Conservation (phyloP, 1,140 invertebrate genomes). For the Cyclargus thomasi region DNA sequence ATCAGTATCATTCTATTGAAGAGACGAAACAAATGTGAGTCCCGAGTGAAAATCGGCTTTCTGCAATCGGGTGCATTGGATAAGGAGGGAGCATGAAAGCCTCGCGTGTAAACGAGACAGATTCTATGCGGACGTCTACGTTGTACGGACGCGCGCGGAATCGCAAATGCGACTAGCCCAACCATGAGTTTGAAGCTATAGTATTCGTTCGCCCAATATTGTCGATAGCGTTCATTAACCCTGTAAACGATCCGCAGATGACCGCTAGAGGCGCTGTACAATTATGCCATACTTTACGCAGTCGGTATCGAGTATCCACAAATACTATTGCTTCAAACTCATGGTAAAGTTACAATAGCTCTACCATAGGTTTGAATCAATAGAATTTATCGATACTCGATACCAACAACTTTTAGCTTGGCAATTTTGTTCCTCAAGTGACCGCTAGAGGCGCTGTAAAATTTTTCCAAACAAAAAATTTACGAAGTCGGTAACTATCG, state of each 20-base stretch:
- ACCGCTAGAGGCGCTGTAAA: no score
- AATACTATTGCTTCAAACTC: no score
- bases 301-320: no score
- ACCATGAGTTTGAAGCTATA: no score
- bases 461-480: slow-evolving; percentile 14
- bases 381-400: no score
- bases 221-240: slow-evolving; percentile 17
- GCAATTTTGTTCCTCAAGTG: slow-evolving; percentile 14
- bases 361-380: no score
- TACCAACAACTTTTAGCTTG: no score
- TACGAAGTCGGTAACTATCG: background rate
- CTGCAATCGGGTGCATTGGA: slow-evolving; percentile 57
- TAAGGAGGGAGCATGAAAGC: slow-evolving; percentile 32
- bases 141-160: slow-evolving; percentile 50
- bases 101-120: slow-evolving; percentile 38
- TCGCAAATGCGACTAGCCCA: slow-evolving; percentile 51
- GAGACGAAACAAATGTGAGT: slow-evolving; percentile 52
- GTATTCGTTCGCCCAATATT: background rate
- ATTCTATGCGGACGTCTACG: slow-evolving; percentile 48
- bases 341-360: no score
- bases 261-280: no score
- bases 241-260: slow-evolving; percentile 16
- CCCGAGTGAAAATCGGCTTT: slow-evolving; percentile 51
- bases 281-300: no score
- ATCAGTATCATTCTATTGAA: slow-evolving; percentile 49